Base-by-base conservation (phyloP, 2,888 invertebrate species). In the Lamellibrachia columna region DNA sequence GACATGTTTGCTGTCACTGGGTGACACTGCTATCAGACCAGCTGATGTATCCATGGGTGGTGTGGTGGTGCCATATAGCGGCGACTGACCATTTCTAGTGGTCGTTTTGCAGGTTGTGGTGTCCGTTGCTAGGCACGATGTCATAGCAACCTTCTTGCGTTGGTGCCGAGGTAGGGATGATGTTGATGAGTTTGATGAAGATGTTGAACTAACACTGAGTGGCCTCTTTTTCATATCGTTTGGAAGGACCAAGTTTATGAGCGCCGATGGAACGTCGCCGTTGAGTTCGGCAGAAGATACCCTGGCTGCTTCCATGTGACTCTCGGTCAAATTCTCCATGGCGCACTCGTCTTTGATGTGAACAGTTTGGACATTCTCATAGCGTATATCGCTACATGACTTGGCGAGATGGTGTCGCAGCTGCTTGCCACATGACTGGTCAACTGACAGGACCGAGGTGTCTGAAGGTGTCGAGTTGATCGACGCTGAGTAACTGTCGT, bases 151-250 rank as follows among this genome's bases (percentile, higher is more conserved):
- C 94, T 96, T 96, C 93, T 93, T 93, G 91, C 95, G 93, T 93
- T 93, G 94, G n/a, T 94, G 94, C 58, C 95, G 93, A 90, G 95
- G 95, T 53, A 96, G 94, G 2, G 96, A 96, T 6, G 95, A 95
- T 7, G 95, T 93, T 8, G 96, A 95, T 52, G 96, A 95, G 11
- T 95, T 95, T 7, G 96, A 95, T 0, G 96, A 96, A 3, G 96
- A 96, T 93, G 96, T 95, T 8, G 96, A 96, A 93, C 96, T 96
- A 92, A 96, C 95, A 94, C 96, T 96, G 91, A 96, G 94, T 7
- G 96, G 96, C 52, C 96, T 94, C 94, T 96, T 96, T 93, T 95
- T 95, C 93, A 94, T 95, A 93, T 95, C 94, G 92, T 52, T 60
- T 28, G 75, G 55, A 75, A 52, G 92, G 90, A 75, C 60, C 75